phyloP scores from a whole-genome alignment of 2,888 invertebrate species.

The Meloe dianella region DNA sequence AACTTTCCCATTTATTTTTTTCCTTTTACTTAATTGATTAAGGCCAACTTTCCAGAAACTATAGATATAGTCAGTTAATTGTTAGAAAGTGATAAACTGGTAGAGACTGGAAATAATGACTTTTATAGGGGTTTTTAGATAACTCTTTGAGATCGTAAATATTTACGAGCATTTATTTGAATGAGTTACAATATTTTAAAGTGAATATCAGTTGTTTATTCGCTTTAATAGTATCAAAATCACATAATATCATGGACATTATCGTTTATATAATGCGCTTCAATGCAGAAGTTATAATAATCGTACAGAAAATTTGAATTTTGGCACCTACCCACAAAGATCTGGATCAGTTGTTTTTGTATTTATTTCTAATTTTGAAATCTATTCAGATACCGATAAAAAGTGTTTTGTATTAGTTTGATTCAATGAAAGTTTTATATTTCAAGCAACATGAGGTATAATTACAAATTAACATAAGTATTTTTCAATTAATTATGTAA shows the following conservation, averaged over 20 bases:
- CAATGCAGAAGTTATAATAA: not conserved
- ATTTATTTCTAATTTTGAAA: too few species aligned
- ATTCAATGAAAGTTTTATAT: not conserved
- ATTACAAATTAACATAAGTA: conserved; percentile 12
- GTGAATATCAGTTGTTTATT: not conserved
- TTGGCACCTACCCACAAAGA: not conserved
- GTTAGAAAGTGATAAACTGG: not conserved
- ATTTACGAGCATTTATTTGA: conserved; percentile 26
- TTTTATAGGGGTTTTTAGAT: conserved; percentile 13
- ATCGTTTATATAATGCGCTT: not conserved
- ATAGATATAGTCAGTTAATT: not conserved
- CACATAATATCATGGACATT: too few species aligned
- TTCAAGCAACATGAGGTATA: not conserved
- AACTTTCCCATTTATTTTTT: not conserved
- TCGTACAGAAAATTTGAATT: not conserved
- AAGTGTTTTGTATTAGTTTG: too few species aligned
- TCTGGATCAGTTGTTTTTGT: too few species aligned
- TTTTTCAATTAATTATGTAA: conserved; percentile 11
- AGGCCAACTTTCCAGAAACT: not conserved
- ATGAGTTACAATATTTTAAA: conserved; percentile 21
- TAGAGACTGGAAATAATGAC: conserved; percentile 9
- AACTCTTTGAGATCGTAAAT: conserved; percentile 15
- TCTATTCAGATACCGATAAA: too few species aligned
- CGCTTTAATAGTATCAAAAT: not conserved
- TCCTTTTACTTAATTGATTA: not conserved